Percentiles rank a stretch among this genome's conserved stretches.
phyloP scores from a whole-genome alignment of 1,140 invertebrate genomes.

The Marisa cornuarietis region DNA sequence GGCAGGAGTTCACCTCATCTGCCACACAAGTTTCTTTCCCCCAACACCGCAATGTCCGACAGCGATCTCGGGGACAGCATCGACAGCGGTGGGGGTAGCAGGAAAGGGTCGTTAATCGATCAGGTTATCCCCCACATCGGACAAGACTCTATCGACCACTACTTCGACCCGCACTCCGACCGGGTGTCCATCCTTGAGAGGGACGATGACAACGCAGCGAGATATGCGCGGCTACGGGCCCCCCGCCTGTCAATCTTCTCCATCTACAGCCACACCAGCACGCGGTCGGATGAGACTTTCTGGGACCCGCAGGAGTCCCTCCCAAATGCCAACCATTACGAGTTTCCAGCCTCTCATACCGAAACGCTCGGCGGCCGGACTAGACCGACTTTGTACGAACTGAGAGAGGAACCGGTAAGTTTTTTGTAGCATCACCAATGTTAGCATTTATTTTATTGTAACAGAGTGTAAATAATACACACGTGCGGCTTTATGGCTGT shows the following conservation, averaged over 20 bases:
- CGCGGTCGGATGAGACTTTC: conserved; percentile 28
- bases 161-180: conserved; percentile 3
- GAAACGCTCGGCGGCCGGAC: conserved; percentile 76
- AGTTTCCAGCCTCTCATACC: conserved; percentile 78
- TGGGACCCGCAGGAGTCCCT: conserved; percentile 88
- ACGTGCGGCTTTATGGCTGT: too few relatives aligned
- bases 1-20: neutral
- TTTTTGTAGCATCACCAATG: too few relatives aligned
- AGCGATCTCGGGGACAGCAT: conserved; percentile 15
- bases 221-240: neutral
- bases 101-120: conserved; percentile 31
- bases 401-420: conserved; percentile 75
- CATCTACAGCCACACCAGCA: conserved; percentile 11
- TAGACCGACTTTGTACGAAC: conserved; percentile 90
- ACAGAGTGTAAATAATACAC: too few relatives aligned
- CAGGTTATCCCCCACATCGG: conserved; percentile 17
- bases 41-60: conserved; percentile 9
- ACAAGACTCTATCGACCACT: conserved; percentile 6
- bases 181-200: neutral
- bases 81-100: conserved; percentile 3
- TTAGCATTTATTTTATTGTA: too few relatives aligned
- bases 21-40: conserved; percentile 2
- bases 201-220: neutral
- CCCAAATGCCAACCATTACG: conserved; percentile 89
- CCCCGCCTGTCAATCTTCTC: conserved; percentile 16